These are phyloP conservation scores for Antheraea pernyi DNA, from an alignment of 1,140 invertebrate genomes.

Conservation along the genomic window DNA sequence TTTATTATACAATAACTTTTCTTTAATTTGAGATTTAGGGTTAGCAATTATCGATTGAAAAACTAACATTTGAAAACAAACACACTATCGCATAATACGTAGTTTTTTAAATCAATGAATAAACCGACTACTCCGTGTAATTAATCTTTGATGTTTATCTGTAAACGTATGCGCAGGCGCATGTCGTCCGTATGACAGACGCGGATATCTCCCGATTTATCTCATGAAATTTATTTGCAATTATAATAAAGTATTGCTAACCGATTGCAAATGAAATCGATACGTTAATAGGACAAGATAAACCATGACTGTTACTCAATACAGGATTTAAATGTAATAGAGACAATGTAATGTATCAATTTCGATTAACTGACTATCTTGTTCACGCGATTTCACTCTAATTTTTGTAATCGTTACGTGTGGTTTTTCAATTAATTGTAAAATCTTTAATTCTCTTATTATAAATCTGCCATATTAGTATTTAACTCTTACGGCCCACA, in stretches of 20 bases:
- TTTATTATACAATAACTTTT: no score
- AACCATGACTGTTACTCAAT: not conserved
- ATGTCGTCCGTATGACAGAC: conserved; percentile 35
- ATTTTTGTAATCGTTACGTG: no score
- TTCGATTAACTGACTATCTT: no score
- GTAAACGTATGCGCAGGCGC: conserved; percentile 34
- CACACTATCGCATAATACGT: not conserved
- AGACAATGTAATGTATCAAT: no score
- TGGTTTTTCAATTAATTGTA: no score
- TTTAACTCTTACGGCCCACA: no score
- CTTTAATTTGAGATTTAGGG: no score
- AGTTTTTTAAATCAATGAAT: not conserved
- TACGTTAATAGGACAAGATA: not conserved
- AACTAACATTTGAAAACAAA: not conserved
- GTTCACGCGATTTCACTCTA: no score
- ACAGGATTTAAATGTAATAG: not conserved
- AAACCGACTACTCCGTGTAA: conserved; percentile 1
- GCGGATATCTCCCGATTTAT: conserved; percentile 58
- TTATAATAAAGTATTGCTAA: conserved; percentile 49
- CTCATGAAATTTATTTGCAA: conserved; percentile 64
- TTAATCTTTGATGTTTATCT: conserved; percentile 33
- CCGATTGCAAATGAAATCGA: conserved; percentile 2
- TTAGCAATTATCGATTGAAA: not conserved
- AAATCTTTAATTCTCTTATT: no score
- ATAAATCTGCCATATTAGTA: no score